A percentile compares a stretch with the other conserved stretches of the same genome.
These are phyloP conservation scores for Bovichtus variegatus DNA, from an alignment of 2,797 vertebrate species.

Conservation along the genomic window DNA sequence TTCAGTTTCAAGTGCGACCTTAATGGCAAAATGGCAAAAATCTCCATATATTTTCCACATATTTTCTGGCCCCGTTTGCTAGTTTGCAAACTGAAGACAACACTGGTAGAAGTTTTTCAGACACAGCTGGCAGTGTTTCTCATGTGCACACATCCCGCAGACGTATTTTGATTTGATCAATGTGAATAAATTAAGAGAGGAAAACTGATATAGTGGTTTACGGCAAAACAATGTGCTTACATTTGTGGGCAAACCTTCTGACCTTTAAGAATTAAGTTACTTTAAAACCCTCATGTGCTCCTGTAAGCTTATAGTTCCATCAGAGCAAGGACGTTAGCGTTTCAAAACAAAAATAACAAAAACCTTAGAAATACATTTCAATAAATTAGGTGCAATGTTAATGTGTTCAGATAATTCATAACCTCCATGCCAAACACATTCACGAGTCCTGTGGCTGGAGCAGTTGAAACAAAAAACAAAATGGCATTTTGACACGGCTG, in stretches of 20 bases:
- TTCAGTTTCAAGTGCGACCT: background rate
- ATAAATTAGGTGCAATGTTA: conserved; percentile 56
- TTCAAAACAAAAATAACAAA: conserved; percentile 17
- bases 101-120: conserved; percentile 9
- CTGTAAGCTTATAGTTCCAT: background rate
- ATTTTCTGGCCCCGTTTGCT: background rate
- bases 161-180: conserved; percentile 5
- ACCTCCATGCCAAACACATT: conserved; percentile 30
- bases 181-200: conserved; percentile 9
- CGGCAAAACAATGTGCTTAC: conserved; percentile 20
- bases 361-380: conserved; percentile 31
- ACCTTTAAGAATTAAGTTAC: background rate
- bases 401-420: conserved; percentile 26
- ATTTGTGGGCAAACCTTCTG: conserved; percentile 14
- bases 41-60: background rate
- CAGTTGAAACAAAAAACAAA: background rate
- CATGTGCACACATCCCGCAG: background rate
- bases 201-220: conserved; percentile 3
- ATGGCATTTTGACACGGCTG: background rate
- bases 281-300: background rate
- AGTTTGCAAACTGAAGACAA: conserved; percentile 1
- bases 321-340: background rate
- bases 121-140: conserved; percentile 21
- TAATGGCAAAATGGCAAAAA: background rate
- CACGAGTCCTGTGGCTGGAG: conserved; percentile 21